A percentile compares a stretch with the other conserved stretches of the same genome.
Evolutionary conservation across 2,113 vertebrate species (phyloP).

Genomic region (Syngnathus floridae): DNA sequence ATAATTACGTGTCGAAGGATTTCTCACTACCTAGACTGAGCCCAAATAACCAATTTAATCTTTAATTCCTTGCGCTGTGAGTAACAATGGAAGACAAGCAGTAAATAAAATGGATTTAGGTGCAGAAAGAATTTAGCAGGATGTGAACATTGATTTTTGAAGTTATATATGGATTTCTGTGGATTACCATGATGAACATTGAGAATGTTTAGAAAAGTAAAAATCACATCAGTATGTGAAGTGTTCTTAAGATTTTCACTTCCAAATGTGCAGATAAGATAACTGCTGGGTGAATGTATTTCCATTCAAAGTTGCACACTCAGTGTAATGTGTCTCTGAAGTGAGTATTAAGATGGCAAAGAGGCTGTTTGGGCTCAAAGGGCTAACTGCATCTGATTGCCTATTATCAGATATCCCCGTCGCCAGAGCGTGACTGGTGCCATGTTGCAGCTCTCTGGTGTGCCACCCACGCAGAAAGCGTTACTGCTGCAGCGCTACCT

Average conservation of each 20-base stretch:
- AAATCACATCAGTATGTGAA: background rate
- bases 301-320: background rate
- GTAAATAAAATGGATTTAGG: background rate
- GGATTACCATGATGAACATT: background rate
- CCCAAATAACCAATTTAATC: background rate
- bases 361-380: background rate
- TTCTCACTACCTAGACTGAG: background rate
- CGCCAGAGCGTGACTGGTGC: conserved; percentile 3
- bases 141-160: background rate
- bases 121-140: background rate
- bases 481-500: background rate
- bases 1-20: background rate
- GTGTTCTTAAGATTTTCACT: background rate
- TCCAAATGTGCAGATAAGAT: background rate
- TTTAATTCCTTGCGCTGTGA: background rate
- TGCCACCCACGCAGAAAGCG: background rate
- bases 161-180: background rate
- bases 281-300: background rate
- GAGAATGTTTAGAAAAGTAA: background rate
- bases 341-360: background rate
- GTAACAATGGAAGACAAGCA: background rate
- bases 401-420: conserved; percentile 5
- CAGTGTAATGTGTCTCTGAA: background rate
- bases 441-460: conserved; percentile 1
- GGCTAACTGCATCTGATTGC: conserved; percentile 7